phyloP scores from a whole-genome alignment of 2,113 vertebrate genomes.

The Varanus komodoensis region DNA sequence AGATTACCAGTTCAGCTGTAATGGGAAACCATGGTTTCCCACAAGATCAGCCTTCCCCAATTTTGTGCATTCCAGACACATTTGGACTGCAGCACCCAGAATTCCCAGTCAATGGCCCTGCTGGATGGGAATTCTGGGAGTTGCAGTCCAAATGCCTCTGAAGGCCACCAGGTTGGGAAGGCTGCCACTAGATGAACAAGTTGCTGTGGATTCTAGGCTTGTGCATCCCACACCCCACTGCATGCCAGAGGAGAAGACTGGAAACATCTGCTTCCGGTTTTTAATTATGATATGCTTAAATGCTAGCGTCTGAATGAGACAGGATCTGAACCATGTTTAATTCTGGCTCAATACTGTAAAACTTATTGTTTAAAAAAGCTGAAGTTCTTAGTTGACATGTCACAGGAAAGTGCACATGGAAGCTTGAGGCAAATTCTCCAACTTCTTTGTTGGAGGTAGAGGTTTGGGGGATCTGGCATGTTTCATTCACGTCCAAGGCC shows the following conservation, averaged over 20 bases:
- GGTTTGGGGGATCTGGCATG: background rate
- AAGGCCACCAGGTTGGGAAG: no score
- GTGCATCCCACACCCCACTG: background rate
- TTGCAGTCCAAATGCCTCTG: no score
- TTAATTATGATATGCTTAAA: background rate
- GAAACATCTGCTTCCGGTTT: background rate
- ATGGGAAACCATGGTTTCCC: background rate
- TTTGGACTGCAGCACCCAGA: no score
- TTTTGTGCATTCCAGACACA: no score
- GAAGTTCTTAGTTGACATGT: background rate
- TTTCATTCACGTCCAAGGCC: background rate
- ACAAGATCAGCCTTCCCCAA: no score
- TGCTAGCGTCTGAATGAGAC: no score
- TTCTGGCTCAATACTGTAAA: background rate
- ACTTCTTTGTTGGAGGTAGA: background rate
- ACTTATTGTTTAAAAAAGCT: no score
- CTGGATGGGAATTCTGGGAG: no score
- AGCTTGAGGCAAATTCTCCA: background rate
- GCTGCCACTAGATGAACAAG: background rate
- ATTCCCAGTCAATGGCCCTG: no score
- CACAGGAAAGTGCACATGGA: background rate
- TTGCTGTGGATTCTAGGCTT: no score
- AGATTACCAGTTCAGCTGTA: background rate
- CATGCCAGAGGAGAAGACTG: background rate
- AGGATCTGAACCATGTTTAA: background rate